Conservation (phyloP, 2,113 vertebrate genomes). For the Bagarius yarrelli region DNA sequence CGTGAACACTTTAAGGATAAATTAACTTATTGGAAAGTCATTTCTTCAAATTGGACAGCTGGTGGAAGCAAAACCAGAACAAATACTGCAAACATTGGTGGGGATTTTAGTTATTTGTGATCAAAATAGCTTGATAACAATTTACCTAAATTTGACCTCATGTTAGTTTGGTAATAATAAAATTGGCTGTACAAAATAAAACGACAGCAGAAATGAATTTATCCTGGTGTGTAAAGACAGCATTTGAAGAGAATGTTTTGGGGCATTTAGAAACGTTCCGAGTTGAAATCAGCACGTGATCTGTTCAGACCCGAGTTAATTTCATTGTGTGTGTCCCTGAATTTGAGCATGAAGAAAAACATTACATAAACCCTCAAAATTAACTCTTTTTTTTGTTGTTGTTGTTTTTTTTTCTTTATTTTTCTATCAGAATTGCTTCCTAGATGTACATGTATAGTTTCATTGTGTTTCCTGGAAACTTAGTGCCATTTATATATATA, state of each 20-base stretch:
- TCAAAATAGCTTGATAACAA: neutral
- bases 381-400: neutral
- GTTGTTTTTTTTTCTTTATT: neutral
- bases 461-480: conserved; percentile 63
- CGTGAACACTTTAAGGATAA: too few species aligned
- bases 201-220: neutral
- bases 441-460: conserved; percentile 60
- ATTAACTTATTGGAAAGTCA: too few species aligned
- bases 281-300: conserved; percentile 1
- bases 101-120: too few species aligned
- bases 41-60: too few species aligned
- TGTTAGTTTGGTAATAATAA: neutral
- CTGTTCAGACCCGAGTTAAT: conserved; percentile 10
- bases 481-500: conserved; percentile 71
- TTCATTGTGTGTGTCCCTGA: conserved; percentile 7
- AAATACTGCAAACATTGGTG: too few species aligned
- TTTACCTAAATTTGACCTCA: neutral
- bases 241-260: neutral
- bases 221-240: neutral
- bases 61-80: too few species aligned
- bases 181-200: neutral
- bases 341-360: conserved; percentile 24
- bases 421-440: conserved; percentile 38
- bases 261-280: neutral
- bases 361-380: conserved; percentile 28